Percentiles rank a stretch among this genome's conserved stretches.
Conservation (phyloP, 2,113 vertebrate genomes). For the Malurus melanocephalus region DNA sequence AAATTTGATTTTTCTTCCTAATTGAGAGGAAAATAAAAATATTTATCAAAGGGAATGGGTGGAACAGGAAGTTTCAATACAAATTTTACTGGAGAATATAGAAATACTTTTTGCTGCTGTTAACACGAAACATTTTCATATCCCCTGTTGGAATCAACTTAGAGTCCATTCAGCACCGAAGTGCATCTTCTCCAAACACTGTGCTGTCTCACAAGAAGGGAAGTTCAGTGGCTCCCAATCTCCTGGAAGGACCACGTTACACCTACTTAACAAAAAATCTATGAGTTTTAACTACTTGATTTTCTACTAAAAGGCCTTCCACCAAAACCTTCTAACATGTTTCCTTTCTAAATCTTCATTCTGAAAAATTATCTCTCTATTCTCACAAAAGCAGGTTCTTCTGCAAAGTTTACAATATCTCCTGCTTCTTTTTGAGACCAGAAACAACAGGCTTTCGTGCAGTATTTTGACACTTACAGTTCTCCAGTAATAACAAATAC, state of each 20-base stretch:
- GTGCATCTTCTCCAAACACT: not conserved
- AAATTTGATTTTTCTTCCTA: not conserved
- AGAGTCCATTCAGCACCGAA: not conserved
- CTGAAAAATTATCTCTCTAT: not conserved
- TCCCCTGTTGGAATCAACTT: not conserved
- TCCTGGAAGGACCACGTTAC: not conserved
- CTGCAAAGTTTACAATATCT: not conserved
- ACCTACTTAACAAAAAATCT: not conserved
- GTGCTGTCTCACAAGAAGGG: not conserved
- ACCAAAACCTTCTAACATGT: not conserved
- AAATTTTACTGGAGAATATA: not conserved
- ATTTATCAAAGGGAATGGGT: not conserved
- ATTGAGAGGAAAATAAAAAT: not conserved
- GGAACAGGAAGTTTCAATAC: not conserved
- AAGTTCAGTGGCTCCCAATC: rapidly evolving
- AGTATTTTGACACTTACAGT: not conserved
- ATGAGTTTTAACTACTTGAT: not conserved
- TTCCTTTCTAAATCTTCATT: not conserved
- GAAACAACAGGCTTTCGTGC: not conserved
- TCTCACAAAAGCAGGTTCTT: not conserved
- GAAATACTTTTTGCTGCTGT: not conserved
- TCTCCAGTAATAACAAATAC: not conserved
- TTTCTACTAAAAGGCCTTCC: not conserved
- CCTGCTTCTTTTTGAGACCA: not conserved
- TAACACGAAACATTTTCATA: not conserved